A percentile compares a stretch with the other conserved stretches of the same genome.
These are phyloP conservation scores for Chelonus insularis DNA, from an alignment of 1,140 invertebrate species.

Conservation along the genomic window DNA sequence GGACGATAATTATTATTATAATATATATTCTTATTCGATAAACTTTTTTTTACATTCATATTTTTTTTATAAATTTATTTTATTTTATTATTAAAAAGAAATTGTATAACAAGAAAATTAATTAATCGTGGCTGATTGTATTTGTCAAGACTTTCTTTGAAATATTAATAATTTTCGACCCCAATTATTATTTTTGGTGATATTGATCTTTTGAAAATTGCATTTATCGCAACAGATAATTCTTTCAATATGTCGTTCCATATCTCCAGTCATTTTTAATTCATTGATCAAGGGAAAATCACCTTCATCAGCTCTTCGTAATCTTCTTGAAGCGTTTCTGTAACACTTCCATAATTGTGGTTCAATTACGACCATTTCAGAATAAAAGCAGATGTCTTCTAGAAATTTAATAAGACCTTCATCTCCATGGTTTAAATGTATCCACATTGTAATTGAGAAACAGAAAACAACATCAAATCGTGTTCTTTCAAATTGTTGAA, in stretches of 20 bases:
- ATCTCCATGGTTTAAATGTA: constrained; percentile 82
- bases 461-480: constrained; percentile 75
- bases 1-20: background rate
- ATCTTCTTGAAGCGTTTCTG: constrained; percentile 69
- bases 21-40: background rate
- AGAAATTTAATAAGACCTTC: constrained; percentile 67
- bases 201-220: constrained; percentile 61
- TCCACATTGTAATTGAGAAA: constrained; percentile 87
- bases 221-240: constrained; percentile 59
- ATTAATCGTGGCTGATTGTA: background rate
- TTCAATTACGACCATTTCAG: constrained; percentile 71
- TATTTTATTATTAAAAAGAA: too few relatives aligned
- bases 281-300: constrained; percentile 65
- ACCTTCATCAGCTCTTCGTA: constrained; percentile 64
- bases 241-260: constrained; percentile 65
- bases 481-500: constrained; percentile 49
- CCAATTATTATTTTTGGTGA: constrained; percentile 68
- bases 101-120: background rate
- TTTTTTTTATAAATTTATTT: background rate
- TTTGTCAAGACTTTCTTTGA: constrained; percentile 26
- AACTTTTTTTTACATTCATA: background rate
- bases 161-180: constrained; percentile 68
- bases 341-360: constrained; percentile 85
- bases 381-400: constrained; percentile 57
- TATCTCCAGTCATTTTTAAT: constrained; percentile 65